Evolutionary conservation across 1,140 invertebrate genomes (phyloP), one percentile per base, ranked within the genome.

Genomic region (Cherax destructor): DNA sequence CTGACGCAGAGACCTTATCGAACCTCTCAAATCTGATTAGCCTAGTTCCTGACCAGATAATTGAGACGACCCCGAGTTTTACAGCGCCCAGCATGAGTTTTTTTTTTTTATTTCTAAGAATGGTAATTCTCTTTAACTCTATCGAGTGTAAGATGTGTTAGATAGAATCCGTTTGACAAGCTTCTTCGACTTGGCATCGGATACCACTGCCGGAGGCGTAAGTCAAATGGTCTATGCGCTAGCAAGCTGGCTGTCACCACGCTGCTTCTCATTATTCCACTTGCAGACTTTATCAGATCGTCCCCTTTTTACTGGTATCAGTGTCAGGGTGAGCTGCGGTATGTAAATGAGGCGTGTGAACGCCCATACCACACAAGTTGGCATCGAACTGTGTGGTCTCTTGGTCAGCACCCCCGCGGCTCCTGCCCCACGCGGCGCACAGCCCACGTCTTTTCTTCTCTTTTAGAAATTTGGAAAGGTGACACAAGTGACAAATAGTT

Each of bases 261-360:
- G 61, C 56, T 61, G 76, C 52, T 72, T 77, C 85, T 87, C 85
- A 87, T 87, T 87, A 87, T 87, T 79, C 85, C n/a, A 59, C 74
- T 41, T 87, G 85, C 85, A 77, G 85, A 77, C 72, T 79, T 41
- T 87, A 87, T 87, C 85, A 87, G 85, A 79, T 87, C 56, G 85
- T 77, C 76, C 74, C 85, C 52, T 87, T 87, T 87, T 79, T 87
- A 87, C 79, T 79, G 85, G 85, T 87, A 87, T 87, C 85, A 87
- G 76, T 87, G 85, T 87, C 85, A 79, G 85, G 61, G 21, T 77
- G 84, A 86, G 56, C 69, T 69, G 72, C 72, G 85, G 78, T 87
- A 87, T 87, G 85, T 87, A 87, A 87, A 87, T 87, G 85, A 87
- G 72, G 76, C 85, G 86, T 88, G 86, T 88, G 86, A 88, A 80